Evolutionary conservation across 2,797 vertebrate species (phyloP), one percentile per base, ranked within the genome.

Genomic region (Xerus rutilus): DNA sequence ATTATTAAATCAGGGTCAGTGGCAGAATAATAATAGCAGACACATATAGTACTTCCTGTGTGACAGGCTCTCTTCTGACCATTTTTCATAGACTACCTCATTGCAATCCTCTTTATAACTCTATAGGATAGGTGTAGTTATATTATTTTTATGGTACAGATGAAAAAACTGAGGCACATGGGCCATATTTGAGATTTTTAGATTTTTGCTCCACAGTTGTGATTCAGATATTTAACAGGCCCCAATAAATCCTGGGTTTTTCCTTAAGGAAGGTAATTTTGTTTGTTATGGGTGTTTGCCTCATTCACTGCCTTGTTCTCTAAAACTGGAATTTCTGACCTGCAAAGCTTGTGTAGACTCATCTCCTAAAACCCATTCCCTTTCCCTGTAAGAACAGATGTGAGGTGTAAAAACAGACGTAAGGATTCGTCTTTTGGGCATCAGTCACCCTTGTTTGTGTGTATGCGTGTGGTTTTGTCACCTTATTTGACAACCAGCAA

Each of bases 121-220:
- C 57, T 43, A 59, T 12, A 4, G 54, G 74, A 77, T 52, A 78
- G 39, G 21, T 65, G 25, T 74, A 43, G 35, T 54, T 45, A 77
- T 47, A 79, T 25, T 59, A 28, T 43, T 21, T 10, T 21, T 11
- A 5, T 10, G 64, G 8, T 94, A 64, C 39, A 72, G 11, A 77
- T 84, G n/a, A 77, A n/a, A 35, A 93, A 95, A 91, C 72, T 85
- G 77, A 96, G 84, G 81, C n/a, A 84, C 39, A 65, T 45, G 67
- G 59, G 6, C 57, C 65, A 20, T 69, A 15, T 74, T 45, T 88
- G 54, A 79, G 62, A 87, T 72, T 77, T 89, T 86, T 90, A 62
- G 10, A 95, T 9, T 28, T 73, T 92, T 52, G 77, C 23, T 84
- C 25, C 72, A 87, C n/a, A 74, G 6, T 23, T 78, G 10, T 62